Conservation (phyloP, 35 echinoderm and acorn worm genomes). For the Diadema setosum region DNA sequence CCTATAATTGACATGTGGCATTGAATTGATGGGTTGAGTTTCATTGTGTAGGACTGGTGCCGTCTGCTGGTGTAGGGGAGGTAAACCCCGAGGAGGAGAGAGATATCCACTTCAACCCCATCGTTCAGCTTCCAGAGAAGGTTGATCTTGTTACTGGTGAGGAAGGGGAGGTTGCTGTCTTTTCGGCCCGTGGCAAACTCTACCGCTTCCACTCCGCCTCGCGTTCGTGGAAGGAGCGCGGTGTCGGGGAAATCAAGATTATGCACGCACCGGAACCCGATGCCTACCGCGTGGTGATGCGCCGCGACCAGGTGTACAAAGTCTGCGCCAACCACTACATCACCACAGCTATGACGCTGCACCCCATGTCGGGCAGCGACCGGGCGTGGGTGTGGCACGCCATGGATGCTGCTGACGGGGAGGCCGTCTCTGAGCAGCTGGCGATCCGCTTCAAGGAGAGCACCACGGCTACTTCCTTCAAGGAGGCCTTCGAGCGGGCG, state of each 20-base stretch:
- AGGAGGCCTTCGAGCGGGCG: conserved; percentile 40
- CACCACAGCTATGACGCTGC: conserved; percentile 33
- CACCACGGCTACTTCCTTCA: conserved; percentile 9
- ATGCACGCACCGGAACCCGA: background rate
- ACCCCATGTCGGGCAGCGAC: conserved; percentile 34
- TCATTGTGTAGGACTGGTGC: too few species aligned
- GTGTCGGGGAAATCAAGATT: conserved; percentile 31
- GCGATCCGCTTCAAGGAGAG: conserved; percentile 52
- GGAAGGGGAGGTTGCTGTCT: conserved; percentile 1
- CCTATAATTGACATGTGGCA: too few species aligned
- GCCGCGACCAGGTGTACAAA: conserved; percentile 34
- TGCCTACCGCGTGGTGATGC: conserved; percentile 27
- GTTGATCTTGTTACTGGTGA: conserved; percentile 39
- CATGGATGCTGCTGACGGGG: conserved; percentile 62
- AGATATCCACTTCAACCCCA: conserved; percentile 29
- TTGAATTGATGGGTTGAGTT: too few species aligned
- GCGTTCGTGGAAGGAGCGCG: conserved; percentile 28
- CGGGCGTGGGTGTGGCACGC: conserved; percentile 70
- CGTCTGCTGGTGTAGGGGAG: background rate
- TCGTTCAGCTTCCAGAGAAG: conserved; percentile 18
- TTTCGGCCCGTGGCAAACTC: background rate
- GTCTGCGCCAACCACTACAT: conserved; percentile 81
- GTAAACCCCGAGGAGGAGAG: conserved; percentile 14
- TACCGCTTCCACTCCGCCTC: conserved; percentile 11
- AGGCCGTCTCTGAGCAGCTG: conserved; percentile 35